A percentile compares a stretch with the other conserved stretches of the same genome.
Conservation (phyloP, 2,888 invertebrate species). For the Hymenopus coronatus region DNA sequence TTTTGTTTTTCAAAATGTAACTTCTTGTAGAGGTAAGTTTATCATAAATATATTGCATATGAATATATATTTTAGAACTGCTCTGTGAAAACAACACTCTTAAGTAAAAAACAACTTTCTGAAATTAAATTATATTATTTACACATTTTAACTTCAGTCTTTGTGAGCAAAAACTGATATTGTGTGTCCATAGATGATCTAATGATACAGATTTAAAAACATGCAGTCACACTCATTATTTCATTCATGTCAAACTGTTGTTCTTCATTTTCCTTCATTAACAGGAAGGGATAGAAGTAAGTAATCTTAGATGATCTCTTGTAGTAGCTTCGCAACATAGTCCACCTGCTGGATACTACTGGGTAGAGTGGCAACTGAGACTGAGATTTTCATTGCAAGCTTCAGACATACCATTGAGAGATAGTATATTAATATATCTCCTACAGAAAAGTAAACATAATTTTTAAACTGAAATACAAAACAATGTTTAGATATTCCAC, state of each 20-base stretch:
- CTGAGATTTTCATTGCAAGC: background rate
- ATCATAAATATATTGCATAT: no score
- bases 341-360: background rate
- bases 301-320: slow-evolving; percentile 34
- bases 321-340: slow-evolving; percentile 11
- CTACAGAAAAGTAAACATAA: background rate
- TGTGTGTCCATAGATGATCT: background rate
- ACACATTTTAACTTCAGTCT: background rate
- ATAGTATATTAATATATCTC: background rate
- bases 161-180: background rate
- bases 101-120: no score
- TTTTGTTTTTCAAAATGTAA: no score
- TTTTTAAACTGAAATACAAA: background rate
- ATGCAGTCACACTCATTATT: slow-evolving; percentile 36
- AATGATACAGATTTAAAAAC: slow-evolving; percentile 19
- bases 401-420: background rate
- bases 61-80: no score
- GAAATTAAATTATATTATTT: background rate
- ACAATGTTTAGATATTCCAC: background rate
- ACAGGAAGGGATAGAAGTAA: slow-evolving; percentile 42
- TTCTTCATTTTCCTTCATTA: slow-evolving; percentile 16
- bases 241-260: slow-evolving; percentile 10
- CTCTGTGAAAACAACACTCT: no score
- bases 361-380: background rate
- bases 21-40: no score